A percentile compares a stretch with the other conserved stretches of the same genome.
Evolutionary conservation across 2,113 vertebrate species (phyloP).

Genomic region (Addax nasomaculatus): DNA sequence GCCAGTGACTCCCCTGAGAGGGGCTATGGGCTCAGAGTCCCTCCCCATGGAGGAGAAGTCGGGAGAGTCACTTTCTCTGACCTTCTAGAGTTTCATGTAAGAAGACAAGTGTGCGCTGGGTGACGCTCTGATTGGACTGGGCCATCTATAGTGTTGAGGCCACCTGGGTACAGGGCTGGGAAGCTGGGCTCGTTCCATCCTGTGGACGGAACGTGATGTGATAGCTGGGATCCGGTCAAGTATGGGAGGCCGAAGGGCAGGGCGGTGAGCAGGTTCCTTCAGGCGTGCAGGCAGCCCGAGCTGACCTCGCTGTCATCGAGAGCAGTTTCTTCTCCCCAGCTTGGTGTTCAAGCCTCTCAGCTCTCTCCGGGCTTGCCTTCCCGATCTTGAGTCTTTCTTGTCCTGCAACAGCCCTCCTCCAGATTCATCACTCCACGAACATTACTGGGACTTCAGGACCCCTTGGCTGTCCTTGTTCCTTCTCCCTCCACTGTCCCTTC

Average conservation of each 20-base stretch:
- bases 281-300: accelerated
- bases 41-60: neutral
- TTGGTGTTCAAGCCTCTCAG: neutral
- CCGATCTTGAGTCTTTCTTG: too few species aligned
- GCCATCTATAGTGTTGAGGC: neutral
- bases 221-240: neutral
- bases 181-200: neutral
- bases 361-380: too few species aligned
- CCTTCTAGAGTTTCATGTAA: neutral
- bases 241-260: neutral
- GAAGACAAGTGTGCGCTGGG: neutral
- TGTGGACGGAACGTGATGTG: neutral
- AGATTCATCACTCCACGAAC: too few species aligned
- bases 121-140: neutral
- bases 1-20: too few species aligned
- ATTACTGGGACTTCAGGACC: too few species aligned
- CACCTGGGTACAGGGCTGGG: neutral
- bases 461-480: neutral
- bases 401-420: neutral
- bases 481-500: neutral
- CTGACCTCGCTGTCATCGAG: neutral
- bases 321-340: neutral
- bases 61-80: neutral
- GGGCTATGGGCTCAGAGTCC: neutral
- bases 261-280: neutral